Conservation (phyloP, 2,113 vertebrate genomes). For the Diglossa brunneiventris region DNA sequence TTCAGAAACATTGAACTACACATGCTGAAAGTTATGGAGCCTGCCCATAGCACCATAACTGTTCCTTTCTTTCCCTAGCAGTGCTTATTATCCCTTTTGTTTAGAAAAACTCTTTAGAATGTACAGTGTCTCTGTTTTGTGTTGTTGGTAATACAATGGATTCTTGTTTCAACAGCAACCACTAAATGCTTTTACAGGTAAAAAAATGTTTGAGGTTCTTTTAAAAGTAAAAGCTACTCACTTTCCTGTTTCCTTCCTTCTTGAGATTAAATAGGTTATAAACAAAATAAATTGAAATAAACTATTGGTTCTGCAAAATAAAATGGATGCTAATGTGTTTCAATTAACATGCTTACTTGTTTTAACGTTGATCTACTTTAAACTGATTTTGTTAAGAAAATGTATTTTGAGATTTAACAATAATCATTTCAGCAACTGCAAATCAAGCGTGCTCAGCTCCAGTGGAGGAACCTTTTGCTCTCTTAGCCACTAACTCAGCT, state of each 20-base stretch:
- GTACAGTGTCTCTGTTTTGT: background rate
- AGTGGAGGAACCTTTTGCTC: background rate
- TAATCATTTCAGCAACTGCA: background rate
- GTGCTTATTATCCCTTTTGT: background rate
- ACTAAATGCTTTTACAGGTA: background rate
- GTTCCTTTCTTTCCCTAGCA: background rate
- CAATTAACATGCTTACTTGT: slow-evolving; percentile 14
- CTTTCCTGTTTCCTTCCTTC: background rate
- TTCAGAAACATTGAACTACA: background rate
- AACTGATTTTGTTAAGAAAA: background rate
- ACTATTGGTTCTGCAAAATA: background rate
- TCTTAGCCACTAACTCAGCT: background rate
- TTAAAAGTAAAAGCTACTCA: background rate
- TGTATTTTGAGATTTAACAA: background rate
- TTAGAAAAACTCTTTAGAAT: background rate
- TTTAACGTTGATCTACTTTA: background rate
- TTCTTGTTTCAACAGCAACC: background rate
- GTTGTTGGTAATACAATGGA: background rate
- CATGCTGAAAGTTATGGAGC: background rate
- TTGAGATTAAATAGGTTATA: background rate
- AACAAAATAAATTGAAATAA: slow-evolving; percentile 33
- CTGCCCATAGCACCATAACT: background rate
- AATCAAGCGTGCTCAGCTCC: background rate
- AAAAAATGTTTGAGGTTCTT: background rate
- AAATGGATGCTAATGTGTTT: slow-evolving; percentile 3